Conservation (phyloP, 2,113 vertebrate genomes). For the Sylvilagus bachmani region DNA sequence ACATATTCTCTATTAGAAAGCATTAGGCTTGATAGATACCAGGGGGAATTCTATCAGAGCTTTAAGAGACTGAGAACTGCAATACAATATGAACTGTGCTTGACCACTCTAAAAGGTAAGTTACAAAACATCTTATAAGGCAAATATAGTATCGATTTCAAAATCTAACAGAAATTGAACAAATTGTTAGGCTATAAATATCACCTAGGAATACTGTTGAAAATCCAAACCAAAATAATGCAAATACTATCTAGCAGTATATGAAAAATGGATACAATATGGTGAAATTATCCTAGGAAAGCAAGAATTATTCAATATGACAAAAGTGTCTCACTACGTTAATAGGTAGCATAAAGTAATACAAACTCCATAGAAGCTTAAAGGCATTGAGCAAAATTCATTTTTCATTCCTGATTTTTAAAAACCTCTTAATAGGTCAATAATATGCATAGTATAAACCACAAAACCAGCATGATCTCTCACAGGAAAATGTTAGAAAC, state of each 20-base stretch:
- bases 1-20: background rate
- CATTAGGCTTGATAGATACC: background rate
- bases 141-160: slow-evolving; percentile 42
- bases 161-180: background rate
- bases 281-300: background rate
- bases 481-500: slow-evolving; percentile 42
- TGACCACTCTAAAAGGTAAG: background rate
- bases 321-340: background rate
- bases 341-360: slow-evolving; percentile 17
- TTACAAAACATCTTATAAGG: background rate
- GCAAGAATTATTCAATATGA: slow-evolving; percentile 23
- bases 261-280: background rate
- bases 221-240: background rate
- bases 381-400: slow-evolving; percentile 1
- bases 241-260: background rate
- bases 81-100: background rate
- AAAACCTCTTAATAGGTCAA: slow-evolving; percentile 5
- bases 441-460: background rate
- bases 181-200: background rate
- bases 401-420: background rate
- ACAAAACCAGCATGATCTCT: slow-evolving; percentile 12
- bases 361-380: background rate
- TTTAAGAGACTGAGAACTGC: background rate
- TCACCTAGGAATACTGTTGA: background rate
- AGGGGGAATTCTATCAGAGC: background rate